phyloP scores from a whole-genome alignment of 2,797 vertebrate species.

The Cossypha polioptera region DNA sequence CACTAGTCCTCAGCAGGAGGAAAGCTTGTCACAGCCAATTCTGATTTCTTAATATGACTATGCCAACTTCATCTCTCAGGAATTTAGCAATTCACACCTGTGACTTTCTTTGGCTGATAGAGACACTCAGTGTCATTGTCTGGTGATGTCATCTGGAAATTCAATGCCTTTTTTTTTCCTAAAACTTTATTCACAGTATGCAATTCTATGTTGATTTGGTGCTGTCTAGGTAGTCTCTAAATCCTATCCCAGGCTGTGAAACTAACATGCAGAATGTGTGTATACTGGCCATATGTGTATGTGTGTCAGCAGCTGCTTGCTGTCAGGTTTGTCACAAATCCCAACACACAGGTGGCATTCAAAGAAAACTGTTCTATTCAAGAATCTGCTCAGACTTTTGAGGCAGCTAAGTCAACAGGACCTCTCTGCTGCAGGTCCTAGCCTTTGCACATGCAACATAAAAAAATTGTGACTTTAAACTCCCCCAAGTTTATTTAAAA shows the following conservation, averaged over 20 bases:
- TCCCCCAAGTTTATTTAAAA: not conserved
- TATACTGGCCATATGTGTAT: not conserved
- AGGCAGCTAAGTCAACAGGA: not conserved
- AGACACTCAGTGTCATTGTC: not conserved
- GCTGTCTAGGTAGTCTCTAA: not conserved
- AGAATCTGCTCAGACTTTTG: not conserved
- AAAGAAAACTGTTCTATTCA: not conserved
- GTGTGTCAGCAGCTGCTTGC: not conserved
- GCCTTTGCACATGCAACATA: not conserved
- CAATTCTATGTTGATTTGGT: not conserved
- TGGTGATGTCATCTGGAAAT: not conserved
- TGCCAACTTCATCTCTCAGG: not conserved
- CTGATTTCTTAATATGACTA: not conserved
- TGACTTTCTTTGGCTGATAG: not conserved
- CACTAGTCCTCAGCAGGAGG: not conserved
- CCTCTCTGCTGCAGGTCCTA: not conserved
- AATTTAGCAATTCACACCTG: not conserved
- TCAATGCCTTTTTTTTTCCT: not conserved
- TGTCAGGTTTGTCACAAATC: not conserved
- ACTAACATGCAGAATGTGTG: not conserved
- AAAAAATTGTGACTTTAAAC: not conserved
- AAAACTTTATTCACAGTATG: not conserved
- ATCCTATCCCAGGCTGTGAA: not conserved
- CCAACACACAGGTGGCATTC: not conserved
- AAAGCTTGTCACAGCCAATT: not conserved